phyloP scores from a whole-genome alignment of 1,140 invertebrate genomes.

The Drosophila baimaii region DNA sequence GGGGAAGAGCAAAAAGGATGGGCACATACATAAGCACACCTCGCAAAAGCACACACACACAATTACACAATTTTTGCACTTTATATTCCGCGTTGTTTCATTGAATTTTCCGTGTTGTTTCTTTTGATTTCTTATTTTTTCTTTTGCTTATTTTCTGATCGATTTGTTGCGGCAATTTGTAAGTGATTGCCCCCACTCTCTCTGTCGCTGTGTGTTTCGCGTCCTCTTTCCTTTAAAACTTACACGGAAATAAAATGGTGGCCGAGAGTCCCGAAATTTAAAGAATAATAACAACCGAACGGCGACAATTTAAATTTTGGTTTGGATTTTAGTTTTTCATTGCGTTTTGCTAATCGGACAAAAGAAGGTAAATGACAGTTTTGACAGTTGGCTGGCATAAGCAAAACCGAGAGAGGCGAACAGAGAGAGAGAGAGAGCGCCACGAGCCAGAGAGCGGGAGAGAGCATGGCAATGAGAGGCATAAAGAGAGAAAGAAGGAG shows the following conservation, averaged over 20 bases:
- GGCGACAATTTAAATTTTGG: slow-evolving; percentile 26
- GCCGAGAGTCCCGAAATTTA: neutral
- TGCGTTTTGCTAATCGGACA: slow-evolving; percentile 65
- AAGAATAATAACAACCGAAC: slow-evolving; percentile 29
- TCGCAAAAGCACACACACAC: slow-evolving; percentile 17
- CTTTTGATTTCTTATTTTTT: slow-evolving; percentile 11
- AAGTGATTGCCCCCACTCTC: neutral
- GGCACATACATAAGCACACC: slow-evolving; percentile 45
- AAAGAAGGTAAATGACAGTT: slow-evolving; percentile 68
- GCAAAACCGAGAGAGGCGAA: slow-evolving; percentile 38
- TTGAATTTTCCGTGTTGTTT: slow-evolving; percentile 21
- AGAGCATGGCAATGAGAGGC: slow-evolving; percentile 31
- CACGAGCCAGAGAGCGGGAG: slow-evolving; percentile 30
- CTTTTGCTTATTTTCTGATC: slow-evolving; percentile 50
- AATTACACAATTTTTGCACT: slow-evolving; percentile 31
- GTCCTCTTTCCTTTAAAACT: slow-evolving; percentile 10
- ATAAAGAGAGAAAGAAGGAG: slow-evolving; percentile 10
- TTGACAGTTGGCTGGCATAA: slow-evolving; percentile 68
- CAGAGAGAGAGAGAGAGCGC: slow-evolving; percentile 34
- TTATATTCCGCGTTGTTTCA: slow-evolving; percentile 7
- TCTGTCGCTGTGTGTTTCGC: neutral
- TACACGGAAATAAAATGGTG: slow-evolving; percentile 19
- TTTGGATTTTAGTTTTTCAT: slow-evolving; percentile 51
- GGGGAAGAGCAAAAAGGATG: slow-evolving; percentile 61
- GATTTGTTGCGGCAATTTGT: slow-evolving; percentile 59